Conservation (phyloP, 1,140 invertebrate species). For the Aplysia californica region DNA sequence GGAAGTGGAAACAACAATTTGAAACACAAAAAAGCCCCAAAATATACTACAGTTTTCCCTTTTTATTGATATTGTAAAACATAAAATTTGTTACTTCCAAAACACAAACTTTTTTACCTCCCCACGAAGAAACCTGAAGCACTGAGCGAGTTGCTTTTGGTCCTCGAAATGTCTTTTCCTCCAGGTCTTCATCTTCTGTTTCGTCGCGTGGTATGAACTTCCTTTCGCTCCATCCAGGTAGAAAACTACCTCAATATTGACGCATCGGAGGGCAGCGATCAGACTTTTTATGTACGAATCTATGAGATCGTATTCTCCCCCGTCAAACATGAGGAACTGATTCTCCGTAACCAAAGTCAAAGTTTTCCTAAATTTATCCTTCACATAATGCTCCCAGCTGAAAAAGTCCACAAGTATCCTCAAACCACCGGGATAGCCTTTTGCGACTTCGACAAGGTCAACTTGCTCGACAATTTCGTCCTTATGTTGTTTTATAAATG, state of each 20-base stretch:
- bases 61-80: not conserved
- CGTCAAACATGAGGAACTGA: not conserved
- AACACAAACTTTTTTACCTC: not conserved
- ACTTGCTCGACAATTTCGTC: not conserved
- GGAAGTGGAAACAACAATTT: not conserved
- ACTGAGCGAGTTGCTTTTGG: not conserved
- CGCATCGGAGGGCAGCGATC: not conserved
- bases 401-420: constrained; percentile 23
- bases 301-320: constrained; percentile 11
- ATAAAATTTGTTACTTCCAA: not conserved
- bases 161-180: not conserved
- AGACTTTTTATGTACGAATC: not conserved
- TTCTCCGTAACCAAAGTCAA: not conserved
- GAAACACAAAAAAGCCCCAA: not conserved
- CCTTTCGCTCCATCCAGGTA: constrained; percentile 23
- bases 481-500: not conserved
- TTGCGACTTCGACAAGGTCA: constrained; percentile 5
- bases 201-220: not conserved
- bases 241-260: constrained; percentile 25
- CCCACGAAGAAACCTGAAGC: not conserved
- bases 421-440: not conserved
- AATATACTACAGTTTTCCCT: not conserved
- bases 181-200: constrained; percentile 17
- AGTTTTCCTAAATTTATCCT: not conserved
- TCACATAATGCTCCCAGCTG: constrained; percentile 14